phyloP scores from a whole-genome alignment of 2,113 vertebrate species.

The Cathartes aura region DNA sequence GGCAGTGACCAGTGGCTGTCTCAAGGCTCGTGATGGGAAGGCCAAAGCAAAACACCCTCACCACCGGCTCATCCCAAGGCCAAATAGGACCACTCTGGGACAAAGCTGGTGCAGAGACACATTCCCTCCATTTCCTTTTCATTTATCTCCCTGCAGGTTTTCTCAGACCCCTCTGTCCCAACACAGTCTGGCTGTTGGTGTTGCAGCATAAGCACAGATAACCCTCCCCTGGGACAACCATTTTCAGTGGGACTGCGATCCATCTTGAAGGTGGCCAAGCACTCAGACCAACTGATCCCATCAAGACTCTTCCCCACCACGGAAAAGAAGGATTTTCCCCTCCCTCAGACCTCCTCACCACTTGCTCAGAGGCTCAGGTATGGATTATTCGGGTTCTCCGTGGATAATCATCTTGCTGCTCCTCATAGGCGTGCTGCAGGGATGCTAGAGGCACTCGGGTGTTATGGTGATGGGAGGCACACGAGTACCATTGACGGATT shows the following conservation, averaged over 20 bases:
- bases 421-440: not conserved
- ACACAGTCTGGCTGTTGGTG: rapidly evolving
- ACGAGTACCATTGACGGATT: not conserved
- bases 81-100: not conserved
- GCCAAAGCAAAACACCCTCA: not conserved
- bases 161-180: not conserved
- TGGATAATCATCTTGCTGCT: not conserved
- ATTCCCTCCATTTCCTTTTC: not conserved
- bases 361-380: not conserved
- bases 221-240: not conserved
- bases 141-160: not conserved
- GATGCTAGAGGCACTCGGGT: not conserved
- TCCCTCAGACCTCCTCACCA: not conserved
- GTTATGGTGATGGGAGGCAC: not conserved
- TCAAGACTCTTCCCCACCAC: not conserved
- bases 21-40: not conserved
- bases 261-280: not conserved
- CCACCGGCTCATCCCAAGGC: not conserved
- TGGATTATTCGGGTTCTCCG: not conserved
- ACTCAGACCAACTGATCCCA: not conserved
- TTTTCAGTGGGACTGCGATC: rapidly evolving
- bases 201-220: not conserved
- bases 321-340: not conserved
- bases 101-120: not conserved
- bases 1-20: not conserved